Percentiles rank a stretch among this genome's conserved stretches.
Evolutionary conservation across 1,140 invertebrate genomes (phyloP).

Genomic region (Plodia interpunctella): DNA sequence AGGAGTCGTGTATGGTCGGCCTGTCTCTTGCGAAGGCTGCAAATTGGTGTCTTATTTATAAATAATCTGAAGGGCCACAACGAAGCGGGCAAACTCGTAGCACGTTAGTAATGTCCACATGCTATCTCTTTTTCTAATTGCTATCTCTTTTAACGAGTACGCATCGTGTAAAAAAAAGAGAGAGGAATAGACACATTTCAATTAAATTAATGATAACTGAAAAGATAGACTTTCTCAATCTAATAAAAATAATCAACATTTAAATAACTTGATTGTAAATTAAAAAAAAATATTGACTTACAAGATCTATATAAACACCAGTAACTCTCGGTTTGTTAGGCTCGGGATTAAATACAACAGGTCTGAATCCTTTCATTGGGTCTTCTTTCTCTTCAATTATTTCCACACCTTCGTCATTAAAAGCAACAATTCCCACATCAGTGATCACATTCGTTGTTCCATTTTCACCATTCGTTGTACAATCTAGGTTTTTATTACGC

Average conservation of each 20-base stretch:
- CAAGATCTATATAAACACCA: not conserved
- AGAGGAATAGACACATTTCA: too few relatives aligned
- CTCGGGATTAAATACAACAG: constrained; percentile 40
- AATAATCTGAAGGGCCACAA: too few relatives aligned
- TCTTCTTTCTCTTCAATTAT: constrained; percentile 26
- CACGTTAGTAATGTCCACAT: too few relatives aligned
- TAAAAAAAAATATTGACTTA: not conserved
- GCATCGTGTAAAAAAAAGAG: too few relatives aligned
- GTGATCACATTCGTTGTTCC: not conserved
- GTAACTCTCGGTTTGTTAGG: not conserved
- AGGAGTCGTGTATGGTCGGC: constrained; percentile 25
- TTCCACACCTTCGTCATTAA: constrained; percentile 6
- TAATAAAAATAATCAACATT: too few relatives aligned
- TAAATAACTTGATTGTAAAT: too few relatives aligned
- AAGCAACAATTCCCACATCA: not conserved
- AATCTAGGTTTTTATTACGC: not conserved
- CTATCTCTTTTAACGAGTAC: too few relatives aligned
- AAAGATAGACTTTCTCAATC: too few relatives aligned
- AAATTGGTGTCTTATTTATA: not conserved
- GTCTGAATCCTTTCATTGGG: constrained; percentile 31
- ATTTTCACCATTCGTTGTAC: not conserved
- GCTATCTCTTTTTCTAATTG: too few relatives aligned
- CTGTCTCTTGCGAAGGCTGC: constrained; percentile 10
- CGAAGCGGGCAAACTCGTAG: too few relatives aligned
- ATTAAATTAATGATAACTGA: too few relatives aligned